Conservation (phyloP, 1,140 invertebrate genomes). For the Orius insidiosus region DNA sequence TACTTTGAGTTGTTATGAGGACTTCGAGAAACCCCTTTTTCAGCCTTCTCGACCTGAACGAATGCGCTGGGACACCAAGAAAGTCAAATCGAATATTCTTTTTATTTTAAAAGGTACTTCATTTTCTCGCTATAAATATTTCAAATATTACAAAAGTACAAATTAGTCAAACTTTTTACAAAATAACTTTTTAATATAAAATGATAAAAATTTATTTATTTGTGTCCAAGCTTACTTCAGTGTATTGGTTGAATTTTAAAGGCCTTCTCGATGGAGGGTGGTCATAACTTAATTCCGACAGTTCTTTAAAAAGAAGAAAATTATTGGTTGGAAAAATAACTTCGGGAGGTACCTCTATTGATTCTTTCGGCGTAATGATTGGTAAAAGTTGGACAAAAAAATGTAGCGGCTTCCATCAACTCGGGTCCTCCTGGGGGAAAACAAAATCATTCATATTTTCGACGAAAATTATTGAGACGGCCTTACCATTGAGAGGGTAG, state of each 20-base stretch:
- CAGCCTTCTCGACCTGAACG: no score
- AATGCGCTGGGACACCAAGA: no score
- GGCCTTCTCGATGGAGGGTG: constrained; percentile 2
- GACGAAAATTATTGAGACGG: background rate
- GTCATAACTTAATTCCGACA: constrained; percentile 12
- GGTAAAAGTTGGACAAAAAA: constrained; percentile 14
- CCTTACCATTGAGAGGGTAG: constrained; percentile 7
- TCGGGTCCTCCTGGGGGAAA: background rate
- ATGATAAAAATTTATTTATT: no score
- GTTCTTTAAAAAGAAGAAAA: constrained; percentile 7
- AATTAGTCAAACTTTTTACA: background rate
- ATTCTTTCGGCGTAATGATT: constrained; percentile 13
- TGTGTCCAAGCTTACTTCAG: no score
- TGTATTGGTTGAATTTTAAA: no score
- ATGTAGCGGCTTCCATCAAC: background rate
- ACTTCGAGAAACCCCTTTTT: no score
- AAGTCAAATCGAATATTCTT: background rate
- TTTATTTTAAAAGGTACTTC: background rate
- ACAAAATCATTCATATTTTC: background rate
- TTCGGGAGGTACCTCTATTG: constrained; percentile 10
- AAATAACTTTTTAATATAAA: background rate
- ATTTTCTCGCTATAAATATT: background rate
- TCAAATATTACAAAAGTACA: background rate
- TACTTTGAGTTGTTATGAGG: no score
- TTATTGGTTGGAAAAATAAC: background rate